Base-by-base conservation (phyloP, 1,140 invertebrate species). In the Adoxophyes honmai region DNA sequence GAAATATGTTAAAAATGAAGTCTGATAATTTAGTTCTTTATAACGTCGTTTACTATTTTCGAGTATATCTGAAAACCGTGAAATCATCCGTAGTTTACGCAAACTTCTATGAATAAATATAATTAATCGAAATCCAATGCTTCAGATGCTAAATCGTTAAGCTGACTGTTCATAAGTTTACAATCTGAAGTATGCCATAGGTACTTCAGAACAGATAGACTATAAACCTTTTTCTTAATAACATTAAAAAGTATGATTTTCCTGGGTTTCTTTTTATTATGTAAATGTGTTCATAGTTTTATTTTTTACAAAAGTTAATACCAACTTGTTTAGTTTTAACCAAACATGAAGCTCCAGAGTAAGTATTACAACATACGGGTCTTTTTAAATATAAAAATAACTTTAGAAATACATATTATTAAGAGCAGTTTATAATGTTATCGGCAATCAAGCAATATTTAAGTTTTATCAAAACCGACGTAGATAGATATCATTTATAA, bases 171-270 rank as follows among this genome's bases (percentile, higher is more conserved):
- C n/a, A n/a, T n/a, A n/a, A n/a, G n/a, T n/a, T n/a, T n/a, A n/a
- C n/a, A n/a, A n/a, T n/a, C n/a, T n/a, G n/a, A n/a, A n/a, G n/a
- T n/a, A n/a, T n/a, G n/a, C n/a, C n/a, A n/a, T n/a, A n/a, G n/a
- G n/a, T n/a, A n/a, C n/a, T n/a, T n/a, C n/a, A n/a, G n/a, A n/a
- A n/a, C n/a, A n/a, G n/a, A n/a, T n/a, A n/a, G n/a, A n/a, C n/a
- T n/a, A n/a, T n/a, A n/a, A n/a, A n/a, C n/a, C n/a, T n/a, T n/a
- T n/a, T n/a, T n/a, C n/a, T n/a, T n/a, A n/a, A n/a, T n/a, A n/a
- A n/a, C n/a, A 79, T 77, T 81, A 73, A 33, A 53, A 56, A 68
- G 67, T 86, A 86, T 80, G 82, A 80, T 80, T 86, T 80, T 81
- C 61, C 66, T 73, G 64, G 64, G 65, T 75, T 75, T 62, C 68